Base-by-base conservation (phyloP, 2,888 invertebrate species). In the Leucophenga maculata region DNA sequence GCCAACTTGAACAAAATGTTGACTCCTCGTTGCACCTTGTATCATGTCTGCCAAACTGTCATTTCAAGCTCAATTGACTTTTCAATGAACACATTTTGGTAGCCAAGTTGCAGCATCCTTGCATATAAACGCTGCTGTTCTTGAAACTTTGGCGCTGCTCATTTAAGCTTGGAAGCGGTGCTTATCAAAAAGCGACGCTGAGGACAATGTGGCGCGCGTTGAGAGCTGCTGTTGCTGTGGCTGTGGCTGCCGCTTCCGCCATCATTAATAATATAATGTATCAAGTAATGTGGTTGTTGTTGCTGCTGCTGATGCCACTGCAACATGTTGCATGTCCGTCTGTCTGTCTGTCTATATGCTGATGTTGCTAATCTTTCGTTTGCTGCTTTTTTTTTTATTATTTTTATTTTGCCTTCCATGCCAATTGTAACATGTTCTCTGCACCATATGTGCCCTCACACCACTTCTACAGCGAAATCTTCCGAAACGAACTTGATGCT, bases 231-330 rank as follows among this genome's bases (percentile, higher is more conserved):
- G 46, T 46, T 46, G 46, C 46, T 46, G 46, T 46, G 50, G n/a
- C n/a, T 13, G 48, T 48, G 50, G 50, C 50, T 50, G 62, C 26
- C 14, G 62, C 62, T 64, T 64, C 62, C 62, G 62, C 62, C 62
- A 64, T 64, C 62, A 64, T 64, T 64, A 64, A 64, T 64, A 64
- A 64, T 64, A 48, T 16, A 16, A 50, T 64, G 62, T 64, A 64
- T 46, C 62, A 64, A 64, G 59, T 32, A n/a, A 13, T 31, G 32
- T 57, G 13, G 22, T 20, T 46, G 62, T 48, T 64, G 66, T 31
- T 65, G 20, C 32, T 67, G 66, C 32, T 60, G 65, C 66, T 77
- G 76, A 73, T 77, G 77, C 73, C 70, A 52, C 69, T n/a, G 67
- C 75, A 75, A 71, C 75, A 73, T 75, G 72, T 75, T 73, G 71